Evolutionary conservation across 2,797 vertebrate genomes (phyloP), one percentile per base, ranked within the genome.

Genomic region (Fistularia tabacaria): DNA sequence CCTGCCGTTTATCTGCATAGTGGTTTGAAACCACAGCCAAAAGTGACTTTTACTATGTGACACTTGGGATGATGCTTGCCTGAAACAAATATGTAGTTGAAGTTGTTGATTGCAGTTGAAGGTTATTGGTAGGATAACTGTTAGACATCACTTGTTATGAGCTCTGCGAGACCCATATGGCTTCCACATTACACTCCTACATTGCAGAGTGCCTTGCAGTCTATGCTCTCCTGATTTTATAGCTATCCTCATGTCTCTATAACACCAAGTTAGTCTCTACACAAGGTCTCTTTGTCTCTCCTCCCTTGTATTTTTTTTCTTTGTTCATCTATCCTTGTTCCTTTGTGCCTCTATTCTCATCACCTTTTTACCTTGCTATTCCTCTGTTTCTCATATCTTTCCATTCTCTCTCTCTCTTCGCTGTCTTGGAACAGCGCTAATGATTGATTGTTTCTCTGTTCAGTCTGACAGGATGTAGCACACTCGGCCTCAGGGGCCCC

Each of bases 391-490:
- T 80, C 77, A 72, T 69, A 73, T 86, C 85, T 80, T 74, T 69
- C 49, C 68, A 49, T 38, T 44, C 62, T 67, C 58, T 65, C 66
- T 65, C 66, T 48, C 68, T 62, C 66, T 73, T 76, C 75, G 79
- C 84, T 92, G 90, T 91, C 83, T 84, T 72, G 71, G 87, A 87
- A 85, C 89, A 83, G 83, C 83, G 82, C 87, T 87, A 92, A 92
- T 97, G 95, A 98, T 94, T 92, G 94, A 98, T 96, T 97, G 93
- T 93, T 95, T 94, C 91, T 92, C 93, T 90, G 90, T 61, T 38
- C 85, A 89, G 91, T 85, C 90, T 94, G 95, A 95, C 90, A 92
- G 88, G 81, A 89, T 94, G 90, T 93, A 87, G 91, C 91, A 93
- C 92, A 92, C 92, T 89, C 82, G 87, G 91, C 92, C 94, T 93